A percentile compares a stretch with the other conserved stretches of the same genome.
phyloP scores from a whole-genome alignment of 2,797 vertebrate genomes.

The Xerus rutilus region DNA sequence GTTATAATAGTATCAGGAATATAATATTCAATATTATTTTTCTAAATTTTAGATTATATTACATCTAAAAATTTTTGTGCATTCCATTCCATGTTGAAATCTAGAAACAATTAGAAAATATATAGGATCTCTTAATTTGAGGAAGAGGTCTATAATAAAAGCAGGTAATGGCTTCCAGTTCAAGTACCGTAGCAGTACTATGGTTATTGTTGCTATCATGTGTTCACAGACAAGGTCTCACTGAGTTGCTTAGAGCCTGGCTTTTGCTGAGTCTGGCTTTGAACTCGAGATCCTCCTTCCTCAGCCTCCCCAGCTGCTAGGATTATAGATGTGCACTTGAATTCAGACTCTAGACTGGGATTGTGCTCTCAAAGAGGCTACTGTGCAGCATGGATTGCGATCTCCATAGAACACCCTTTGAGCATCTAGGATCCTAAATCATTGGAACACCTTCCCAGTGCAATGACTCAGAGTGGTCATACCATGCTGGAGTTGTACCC shows the following conservation, averaged over 20 bases:
- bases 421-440: not conserved
- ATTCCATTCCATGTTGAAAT: not conserved
- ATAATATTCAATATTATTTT: constrained; percentile 1
- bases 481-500: not conserved
- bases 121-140: not conserved
- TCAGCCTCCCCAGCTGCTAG: too few species aligned
- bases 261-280: too few species aligned
- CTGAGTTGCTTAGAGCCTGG: too few species aligned
- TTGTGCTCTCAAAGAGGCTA: not conserved
- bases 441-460: not conserved
- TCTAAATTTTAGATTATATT: not conserved
- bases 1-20: constrained; percentile 11
- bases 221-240: not conserved
- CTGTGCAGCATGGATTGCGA: not conserved
- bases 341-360: not conserved
- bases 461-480: not conserved
- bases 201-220: too few species aligned
- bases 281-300: too few species aligned
- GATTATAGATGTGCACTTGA: too few species aligned
- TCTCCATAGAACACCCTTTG: not conserved
- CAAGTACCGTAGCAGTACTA: not conserved
- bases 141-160: not conserved
- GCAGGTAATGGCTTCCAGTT: not conserved
- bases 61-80: constrained; percentile 34
- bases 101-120: constrained; percentile 20